Percentiles rank a stretch among this genome's conserved stretches.
Evolutionary conservation across 1,140 invertebrate genomes (phyloP).

Genomic region (Oedothorax gibbosus): DNA sequence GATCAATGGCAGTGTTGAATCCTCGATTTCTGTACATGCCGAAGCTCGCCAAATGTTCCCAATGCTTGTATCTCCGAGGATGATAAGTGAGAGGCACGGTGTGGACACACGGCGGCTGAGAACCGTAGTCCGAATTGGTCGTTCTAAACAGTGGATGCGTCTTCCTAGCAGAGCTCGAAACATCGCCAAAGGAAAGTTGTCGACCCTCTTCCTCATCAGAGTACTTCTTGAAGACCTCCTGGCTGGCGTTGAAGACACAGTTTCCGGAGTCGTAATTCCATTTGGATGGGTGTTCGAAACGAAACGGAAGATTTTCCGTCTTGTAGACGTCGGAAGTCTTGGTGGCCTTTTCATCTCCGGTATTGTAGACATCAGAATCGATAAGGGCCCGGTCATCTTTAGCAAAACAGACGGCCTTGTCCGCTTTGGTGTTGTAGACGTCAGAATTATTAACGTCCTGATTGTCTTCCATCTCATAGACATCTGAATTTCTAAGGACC

Average conservation of each 20-base stretch:
- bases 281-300: conserved; percentile 24
- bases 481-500: too few species aligned
- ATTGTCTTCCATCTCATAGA: too few species aligned
- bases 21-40: conserved; percentile 47
- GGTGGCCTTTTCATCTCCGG: not conserved
- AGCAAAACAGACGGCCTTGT: not conserved
- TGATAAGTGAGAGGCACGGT: conserved; percentile 63
- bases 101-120: conserved; percentile 64
- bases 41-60: conserved; percentile 40
- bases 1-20: conserved; percentile 41
- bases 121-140: conserved; percentile 62
- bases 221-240: conserved; percentile 1
- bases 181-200: not conserved
- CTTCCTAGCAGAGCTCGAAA: conserved; percentile 4
- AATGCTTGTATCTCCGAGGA: conserved; percentile 61
- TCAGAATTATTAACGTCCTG: too few species aligned
- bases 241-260: conserved; percentile 22
- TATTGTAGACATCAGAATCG: not conserved
- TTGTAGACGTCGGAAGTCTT: conserved; percentile 23
- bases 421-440: too few species aligned
- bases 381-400: not conserved
- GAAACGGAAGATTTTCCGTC: conserved; percentile 20
- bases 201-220: not conserved
- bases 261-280: conserved; percentile 29
- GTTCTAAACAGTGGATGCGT: conserved; percentile 63